A percentile compares a stretch with the other conserved stretches of the same genome.
Evolutionary conservation across 1,140 invertebrate species (phyloP).

Genomic region (Drosophila sulfurigaster): DNA sequence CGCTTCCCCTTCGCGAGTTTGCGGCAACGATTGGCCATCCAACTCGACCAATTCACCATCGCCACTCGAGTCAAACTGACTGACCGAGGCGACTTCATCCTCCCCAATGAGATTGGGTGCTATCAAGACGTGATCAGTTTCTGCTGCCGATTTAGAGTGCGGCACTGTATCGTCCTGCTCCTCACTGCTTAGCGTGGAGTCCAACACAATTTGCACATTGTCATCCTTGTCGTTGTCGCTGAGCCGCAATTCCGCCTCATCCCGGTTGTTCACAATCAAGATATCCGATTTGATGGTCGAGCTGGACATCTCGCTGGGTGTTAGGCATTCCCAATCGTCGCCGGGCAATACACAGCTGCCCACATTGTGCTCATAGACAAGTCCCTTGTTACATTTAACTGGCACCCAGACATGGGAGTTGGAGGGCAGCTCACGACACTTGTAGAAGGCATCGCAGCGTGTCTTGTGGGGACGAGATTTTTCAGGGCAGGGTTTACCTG

Average conservation of each 20-base stretch:
- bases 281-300: slow-evolving; percentile 30
- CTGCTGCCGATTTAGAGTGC: neutral
- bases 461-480: slow-evolving; percentile 85
- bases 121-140: neutral
- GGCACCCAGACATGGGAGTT: slow-evolving; percentile 86
- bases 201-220: slow-evolving; percentile 64
- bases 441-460: slow-evolving; percentile 86
- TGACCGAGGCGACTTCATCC: slow-evolving; percentile 34
- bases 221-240: slow-evolving; percentile 57
- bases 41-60: slow-evolving; percentile 74
- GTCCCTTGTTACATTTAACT: slow-evolving; percentile 85
- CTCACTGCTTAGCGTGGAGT: slow-evolving; percentile 61
- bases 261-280: slow-evolving; percentile 63
- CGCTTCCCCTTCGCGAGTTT: slow-evolving; percentile 60
- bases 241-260: slow-evolving; percentile 45
- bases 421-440: slow-evolving; percentile 85
- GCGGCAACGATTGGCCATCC: slow-evolving; percentile 42
- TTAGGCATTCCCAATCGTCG: slow-evolving; percentile 84
- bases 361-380: slow-evolving; percentile 86
- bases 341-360: slow-evolving; percentile 85
- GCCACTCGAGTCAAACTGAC: slow-evolving; percentile 70
- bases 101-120: neutral
- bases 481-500: slow-evolving; percentile 85
- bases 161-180: slow-evolving; percentile 38
- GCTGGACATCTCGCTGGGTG: slow-evolving; percentile 46